Evolutionary conservation across 53 echinoderm and acorn worm genomes (phyloP), one percentile per base, ranked within the genome.

Genomic region (Arbacia lixula): DNA sequence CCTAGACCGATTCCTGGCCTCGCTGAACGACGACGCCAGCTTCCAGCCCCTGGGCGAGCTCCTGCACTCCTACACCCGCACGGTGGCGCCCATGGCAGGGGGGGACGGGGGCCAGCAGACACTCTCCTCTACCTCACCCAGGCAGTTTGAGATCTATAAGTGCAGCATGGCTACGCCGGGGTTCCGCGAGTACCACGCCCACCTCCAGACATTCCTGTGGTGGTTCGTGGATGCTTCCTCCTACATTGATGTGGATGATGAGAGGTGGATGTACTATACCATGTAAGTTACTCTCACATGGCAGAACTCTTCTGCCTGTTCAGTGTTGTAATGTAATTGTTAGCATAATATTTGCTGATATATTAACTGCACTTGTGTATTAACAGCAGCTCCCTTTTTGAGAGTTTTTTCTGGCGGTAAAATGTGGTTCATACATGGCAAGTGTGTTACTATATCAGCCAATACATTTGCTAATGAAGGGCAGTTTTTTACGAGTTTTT

Each of bases 201-300:
- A 72, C 54, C 66, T 95, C 55, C 95, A 95, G 91, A 93, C 96
- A 5, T 96, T 93, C 85, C 86, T 96, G 19, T 96, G 96, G 96
- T 96, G 93, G 93, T 96, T 88, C 42, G 93, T 96, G 12, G 96
- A 96, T 28, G 96, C 86, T 1, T 91, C 89, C 8, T 93, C 93
- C 1, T 93, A 96, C 87, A 91, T 93, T 24, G 96, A 96, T 71
- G 83, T 75, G 12, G 96, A 96, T 69, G 96, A 96, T 49, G 93
- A 95, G 14, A 84, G 85, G 53, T 96, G 96, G 96, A 76, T 78
- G 37, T 96, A 89, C 43, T 96, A 87, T 51, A 88, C 91, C 14
- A 55, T 95, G 95, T 95, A 71, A 93, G 95, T 78, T 36, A 22
- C 16, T 8, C n/a, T n/a, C n/a, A n/a, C n/a, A n/a, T n/a, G n/a